phyloP scores from a whole-genome alignment of 2,888 invertebrate species.

The Urechis unicinctus region DNA sequence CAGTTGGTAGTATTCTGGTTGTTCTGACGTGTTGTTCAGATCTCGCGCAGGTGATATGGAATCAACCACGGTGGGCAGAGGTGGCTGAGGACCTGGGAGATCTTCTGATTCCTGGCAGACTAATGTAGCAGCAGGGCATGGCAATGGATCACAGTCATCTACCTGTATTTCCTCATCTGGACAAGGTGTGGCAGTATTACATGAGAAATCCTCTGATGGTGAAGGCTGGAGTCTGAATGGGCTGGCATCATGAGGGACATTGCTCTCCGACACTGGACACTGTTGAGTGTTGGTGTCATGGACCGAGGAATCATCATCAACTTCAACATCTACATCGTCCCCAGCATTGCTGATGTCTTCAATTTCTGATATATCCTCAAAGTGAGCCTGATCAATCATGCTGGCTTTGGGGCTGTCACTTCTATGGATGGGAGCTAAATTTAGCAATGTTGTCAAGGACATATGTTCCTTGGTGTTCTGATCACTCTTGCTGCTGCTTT shows the following conservation, averaged over 20 bases:
- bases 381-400: background rate
- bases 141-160: background rate
- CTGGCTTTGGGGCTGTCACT: no score
- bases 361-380: background rate
- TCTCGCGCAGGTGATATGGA: background rate
- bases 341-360: background rate
- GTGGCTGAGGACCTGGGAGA: background rate
- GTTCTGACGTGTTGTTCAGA: background rate
- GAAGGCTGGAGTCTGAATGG: no score
- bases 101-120: no score
- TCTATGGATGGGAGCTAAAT: background rate
- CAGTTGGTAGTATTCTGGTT: background rate
- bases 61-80: background rate
- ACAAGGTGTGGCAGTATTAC: no score
- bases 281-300: background rate
- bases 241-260: background rate
- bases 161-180: background rate
- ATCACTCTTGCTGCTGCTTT: background rate
- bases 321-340: background rate
- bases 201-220: no score
- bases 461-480: background rate
- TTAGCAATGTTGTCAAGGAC: constrained; percentile 2
- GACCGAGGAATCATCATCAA: background rate
- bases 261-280: background rate
- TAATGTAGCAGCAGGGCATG: no score